These are phyloP conservation scores for Stigmatopora argus DNA, from an alignment of 2,113 vertebrate species.

Conservation along the genomic window DNA sequence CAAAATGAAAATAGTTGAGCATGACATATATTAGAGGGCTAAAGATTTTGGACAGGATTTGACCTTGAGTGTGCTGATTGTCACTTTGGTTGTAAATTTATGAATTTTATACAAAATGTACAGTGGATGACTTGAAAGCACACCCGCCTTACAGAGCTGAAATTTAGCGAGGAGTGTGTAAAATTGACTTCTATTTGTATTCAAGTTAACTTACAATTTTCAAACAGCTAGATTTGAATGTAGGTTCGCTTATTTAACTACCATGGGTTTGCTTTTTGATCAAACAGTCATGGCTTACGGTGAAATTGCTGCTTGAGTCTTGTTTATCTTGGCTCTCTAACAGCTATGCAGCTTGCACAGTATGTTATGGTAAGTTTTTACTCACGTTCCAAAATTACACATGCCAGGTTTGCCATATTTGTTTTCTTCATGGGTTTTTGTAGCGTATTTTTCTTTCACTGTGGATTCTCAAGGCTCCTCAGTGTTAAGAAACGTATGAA, in stretches of 20 bases:
- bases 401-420: background rate
- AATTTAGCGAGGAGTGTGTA: too few species aligned
- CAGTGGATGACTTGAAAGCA: too few species aligned
- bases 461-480: background rate
- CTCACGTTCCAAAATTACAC: background rate
- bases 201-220: background rate
- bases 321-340: constrained; percentile 31
- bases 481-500: background rate
- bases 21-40: background rate
- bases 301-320: constrained; percentile 14
- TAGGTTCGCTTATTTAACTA: background rate
- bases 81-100: too few species aligned
- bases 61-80: too few species aligned
- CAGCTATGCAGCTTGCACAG: background rate
- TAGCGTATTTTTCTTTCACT: background rate
- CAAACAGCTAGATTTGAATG: background rate
- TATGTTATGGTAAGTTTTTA: background rate
- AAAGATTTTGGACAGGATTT: background rate
- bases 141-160: too few species aligned
- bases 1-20: constrained; percentile 3
- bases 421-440: background rate
- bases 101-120: too few species aligned
- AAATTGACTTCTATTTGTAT: too few species aligned
- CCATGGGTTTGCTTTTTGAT: background rate
- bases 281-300: constrained; percentile 20